Conservation (phyloP, 1,140 invertebrate species). For the Drosophila varians region DNA sequence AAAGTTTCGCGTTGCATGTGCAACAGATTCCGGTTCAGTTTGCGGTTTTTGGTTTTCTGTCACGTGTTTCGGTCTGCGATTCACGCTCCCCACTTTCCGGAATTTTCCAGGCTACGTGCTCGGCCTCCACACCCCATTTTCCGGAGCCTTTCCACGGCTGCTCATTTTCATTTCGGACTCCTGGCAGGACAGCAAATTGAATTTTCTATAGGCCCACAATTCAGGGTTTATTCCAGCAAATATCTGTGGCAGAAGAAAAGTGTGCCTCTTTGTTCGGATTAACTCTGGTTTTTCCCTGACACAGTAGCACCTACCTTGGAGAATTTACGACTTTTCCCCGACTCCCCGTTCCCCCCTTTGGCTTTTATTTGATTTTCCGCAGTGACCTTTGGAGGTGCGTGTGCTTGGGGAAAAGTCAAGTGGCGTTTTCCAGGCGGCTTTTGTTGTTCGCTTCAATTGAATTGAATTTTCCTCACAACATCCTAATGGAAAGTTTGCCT, state of each 20-base stretch:
- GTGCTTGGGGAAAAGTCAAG: slow-evolving; percentile 56
- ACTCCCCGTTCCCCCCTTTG: slow-evolving; percentile 11
- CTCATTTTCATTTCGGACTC: slow-evolving; percentile 25
- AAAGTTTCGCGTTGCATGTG: slow-evolving; percentile 48
- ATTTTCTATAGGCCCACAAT: slow-evolving; percentile 47
- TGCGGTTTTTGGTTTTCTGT: slow-evolving; percentile 25
- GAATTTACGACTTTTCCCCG: slow-evolving; percentile 34
- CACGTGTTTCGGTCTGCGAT: slow-evolving; percentile 18
- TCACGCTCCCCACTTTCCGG: slow-evolving; percentile 15
- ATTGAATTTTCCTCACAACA: slow-evolving; percentile 36
- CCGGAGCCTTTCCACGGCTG: slow-evolving; percentile 8
- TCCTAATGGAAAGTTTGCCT: slow-evolving; percentile 61
- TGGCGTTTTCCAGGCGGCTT: slow-evolving; percentile 14
- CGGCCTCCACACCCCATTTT: slow-evolving; percentile 22
- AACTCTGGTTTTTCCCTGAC: slow-evolving; percentile 23
- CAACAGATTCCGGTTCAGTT: slow-evolving; percentile 34
- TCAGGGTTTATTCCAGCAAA: slow-evolving; percentile 50
- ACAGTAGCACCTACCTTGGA: not conserved
- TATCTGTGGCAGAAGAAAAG: slow-evolving; percentile 17
- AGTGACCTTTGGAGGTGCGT: slow-evolving; percentile 56
- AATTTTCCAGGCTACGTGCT: slow-evolving; percentile 28
- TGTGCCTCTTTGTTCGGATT: slow-evolving; percentile 20
- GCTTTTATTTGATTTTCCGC: slow-evolving; percentile 28
- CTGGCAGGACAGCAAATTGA: slow-evolving; percentile 24
- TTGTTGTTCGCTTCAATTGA: slow-evolving; percentile 57